A percentile compares a stretch with the other conserved stretches of the same genome.
phyloP scores from a whole-genome alignment of 2,797 vertebrate genomes.

The Lagorchestes hirsutus region DNA sequence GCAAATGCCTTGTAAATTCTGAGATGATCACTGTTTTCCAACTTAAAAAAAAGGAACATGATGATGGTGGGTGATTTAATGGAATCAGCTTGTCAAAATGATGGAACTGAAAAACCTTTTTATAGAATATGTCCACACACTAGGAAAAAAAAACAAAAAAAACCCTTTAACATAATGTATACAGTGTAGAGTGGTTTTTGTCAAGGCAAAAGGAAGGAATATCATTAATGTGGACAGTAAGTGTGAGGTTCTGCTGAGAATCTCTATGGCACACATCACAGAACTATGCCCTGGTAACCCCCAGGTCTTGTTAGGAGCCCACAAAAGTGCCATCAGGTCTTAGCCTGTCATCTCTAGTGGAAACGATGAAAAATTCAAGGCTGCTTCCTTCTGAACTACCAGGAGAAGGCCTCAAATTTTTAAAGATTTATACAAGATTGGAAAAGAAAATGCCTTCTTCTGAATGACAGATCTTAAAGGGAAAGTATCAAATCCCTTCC shows the following conservation, averaged over 20 bases:
- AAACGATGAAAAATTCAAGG: slow-evolving; percentile 82
- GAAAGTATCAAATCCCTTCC: slow-evolving; percentile 29
- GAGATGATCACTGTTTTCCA: slow-evolving; percentile 78
- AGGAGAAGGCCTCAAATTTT: slow-evolving; percentile 80
- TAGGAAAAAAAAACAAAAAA: slow-evolving; percentile 50
- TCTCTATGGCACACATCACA: slow-evolving; percentile 81
- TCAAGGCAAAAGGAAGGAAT: slow-evolving; percentile 80
- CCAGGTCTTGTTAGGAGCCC: slow-evolving; percentile 82
- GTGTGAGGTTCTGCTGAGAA: slow-evolving; percentile 83
- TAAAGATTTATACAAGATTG: slow-evolving; percentile 79
- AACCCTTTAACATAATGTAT: slow-evolving; percentile 85
- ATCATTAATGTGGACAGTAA: slow-evolving; percentile 85
- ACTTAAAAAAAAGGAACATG: slow-evolving; percentile 74
- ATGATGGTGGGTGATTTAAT: slow-evolving; percentile 84
- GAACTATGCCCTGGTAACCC: slow-evolving; percentile 82
- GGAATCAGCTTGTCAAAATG: slow-evolving; percentile 83
- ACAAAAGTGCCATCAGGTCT: slow-evolving; percentile 82
- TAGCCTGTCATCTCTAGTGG: slow-evolving; percentile 80
- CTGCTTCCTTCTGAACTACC: slow-evolving; percentile 80
- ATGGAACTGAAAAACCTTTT: slow-evolving; percentile 84
- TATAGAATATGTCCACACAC: slow-evolving; percentile 78
- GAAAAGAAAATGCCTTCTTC: slow-evolving; percentile 81
- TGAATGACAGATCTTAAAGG: slow-evolving; percentile 56
- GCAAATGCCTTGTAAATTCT: slow-evolving; percentile 61
- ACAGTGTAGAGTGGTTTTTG: slow-evolving; percentile 81